phyloP scores from a whole-genome alignment of 2,888 invertebrate genomes.

The Agriopis aurantiaria region DNA sequence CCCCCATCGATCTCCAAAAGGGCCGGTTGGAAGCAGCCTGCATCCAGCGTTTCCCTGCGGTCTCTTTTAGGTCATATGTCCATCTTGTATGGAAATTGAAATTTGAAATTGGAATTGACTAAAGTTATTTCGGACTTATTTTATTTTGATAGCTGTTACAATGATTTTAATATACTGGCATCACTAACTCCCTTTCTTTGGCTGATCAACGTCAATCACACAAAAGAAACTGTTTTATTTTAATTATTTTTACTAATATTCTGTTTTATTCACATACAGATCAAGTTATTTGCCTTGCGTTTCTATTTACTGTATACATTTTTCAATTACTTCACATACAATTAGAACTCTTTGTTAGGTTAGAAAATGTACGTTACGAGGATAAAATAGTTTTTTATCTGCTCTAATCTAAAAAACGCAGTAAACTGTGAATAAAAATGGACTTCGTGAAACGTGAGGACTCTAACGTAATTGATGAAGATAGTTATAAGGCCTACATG shows the following conservation, averaged over 20 bases:
- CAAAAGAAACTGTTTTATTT: constrained; percentile 51
- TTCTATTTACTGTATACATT: not conserved
- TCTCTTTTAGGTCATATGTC: too few species aligned
- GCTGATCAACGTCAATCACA: constrained; percentile 61
- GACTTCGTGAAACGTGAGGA: constrained; percentile 82
- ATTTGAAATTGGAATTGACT: too few species aligned
- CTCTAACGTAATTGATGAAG: constrained; percentile 71
- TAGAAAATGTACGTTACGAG: constrained; percentile 65
- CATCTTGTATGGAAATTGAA: too few species aligned
- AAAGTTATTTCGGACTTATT: too few species aligned
- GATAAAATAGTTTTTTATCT: constrained; percentile 43
- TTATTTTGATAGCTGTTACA: too few species aligned
- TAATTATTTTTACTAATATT: constrained; percentile 34
- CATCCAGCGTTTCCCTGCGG: too few species aligned
- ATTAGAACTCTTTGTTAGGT: constrained; percentile 58
- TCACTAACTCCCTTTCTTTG: constrained; percentile 37
- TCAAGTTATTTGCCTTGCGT: constrained; percentile 5
- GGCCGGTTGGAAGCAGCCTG: too few species aligned
- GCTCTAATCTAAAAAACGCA: constrained; percentile 2
- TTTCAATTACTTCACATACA: not conserved
- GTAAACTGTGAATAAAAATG: constrained; percentile 56
- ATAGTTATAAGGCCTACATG: constrained; percentile 74
- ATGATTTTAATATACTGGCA: not conserved
- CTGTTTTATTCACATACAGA: constrained; percentile 3
- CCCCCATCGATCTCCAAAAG: too few species aligned